phyloP scores from a whole-genome alignment of 2,888 invertebrate genomes.

The Cheilosia variabilis region DNA sequence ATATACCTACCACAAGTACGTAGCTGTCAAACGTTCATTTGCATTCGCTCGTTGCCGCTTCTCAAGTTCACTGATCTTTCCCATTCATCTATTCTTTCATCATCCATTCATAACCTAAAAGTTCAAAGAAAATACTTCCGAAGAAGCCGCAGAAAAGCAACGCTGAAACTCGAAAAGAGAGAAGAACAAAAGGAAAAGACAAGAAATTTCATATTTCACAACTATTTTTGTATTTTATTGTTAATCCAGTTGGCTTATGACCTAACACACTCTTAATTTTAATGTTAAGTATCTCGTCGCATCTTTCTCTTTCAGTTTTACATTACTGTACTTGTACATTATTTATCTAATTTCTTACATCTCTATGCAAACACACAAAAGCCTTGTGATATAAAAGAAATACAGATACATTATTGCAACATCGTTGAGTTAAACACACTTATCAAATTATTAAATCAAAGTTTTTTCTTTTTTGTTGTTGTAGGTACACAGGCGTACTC shows the following conservation, averaged over 20 bases:
- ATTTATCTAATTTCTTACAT: conserved; percentile 40
- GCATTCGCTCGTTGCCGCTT: too few species aligned
- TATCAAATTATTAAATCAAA: conserved; percentile 4
- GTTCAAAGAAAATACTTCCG: background rate
- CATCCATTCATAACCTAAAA: conserved; percentile 18
- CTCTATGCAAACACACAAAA: conserved; percentile 42
- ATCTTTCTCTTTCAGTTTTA: background rate
- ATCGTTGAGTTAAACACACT: conserved; percentile 40
- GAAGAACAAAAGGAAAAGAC: background rate
- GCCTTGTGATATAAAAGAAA: conserved; percentile 16
- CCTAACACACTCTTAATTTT: conserved; percentile 64
- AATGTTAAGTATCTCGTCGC: conserved; percentile 37
- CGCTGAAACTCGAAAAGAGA: background rate
- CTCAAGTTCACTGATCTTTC: background rate
- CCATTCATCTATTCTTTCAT: too few species aligned
- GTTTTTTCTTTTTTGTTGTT: background rate
- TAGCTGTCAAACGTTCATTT: background rate
- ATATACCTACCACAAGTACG: too few species aligned
- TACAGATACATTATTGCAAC: conserved; percentile 71
- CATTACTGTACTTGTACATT: conserved; percentile 1
- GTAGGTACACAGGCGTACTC: conserved; percentile 6
- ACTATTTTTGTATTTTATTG: conserved; percentile 20
- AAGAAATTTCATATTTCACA: conserved; percentile 24
- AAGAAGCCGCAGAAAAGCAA: background rate
- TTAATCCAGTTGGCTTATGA: conserved; percentile 51